Evolutionary conservation across 2,113 vertebrate species (phyloP), one percentile per base, ranked within the genome.

Genomic region (Aplodontia rufa): DNA sequence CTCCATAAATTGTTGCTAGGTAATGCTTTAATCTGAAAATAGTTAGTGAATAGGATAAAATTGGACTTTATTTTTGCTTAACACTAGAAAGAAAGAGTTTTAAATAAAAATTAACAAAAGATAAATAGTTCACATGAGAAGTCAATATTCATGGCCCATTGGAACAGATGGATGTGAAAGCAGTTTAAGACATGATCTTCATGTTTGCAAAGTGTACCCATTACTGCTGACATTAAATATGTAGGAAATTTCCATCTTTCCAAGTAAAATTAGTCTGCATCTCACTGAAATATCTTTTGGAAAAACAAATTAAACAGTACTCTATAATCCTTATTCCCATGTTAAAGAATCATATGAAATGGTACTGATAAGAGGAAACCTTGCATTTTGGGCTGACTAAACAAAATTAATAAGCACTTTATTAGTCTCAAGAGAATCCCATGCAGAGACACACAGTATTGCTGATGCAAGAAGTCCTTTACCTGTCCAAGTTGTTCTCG

Each of bases 341-440:
- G 16, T 91, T 78, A 75, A 80, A 75, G 8, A 91, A 71, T 94
- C 89, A 84, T 75, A 58, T 47, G 58, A 94, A 83, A 49, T 42
- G 2, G 7, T 87, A 24, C 64, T 88, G 82, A 91, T 94, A 88
- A 94, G 86, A 95, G 78, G 84, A 47, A 78, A 74, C 19, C 8
- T 80, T 51, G 64, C 11, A n/a, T 7, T 35, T 28, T 12, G 49
- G 30, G 58, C 89, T 94, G 64, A 87, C 42, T 40, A 90, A 84
- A 74, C 58, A 88, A 75, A 95, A 84, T 90, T 49, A 74, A 11
- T 68, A 62, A 72, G 9, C 40, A 69, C 20, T 68, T 8, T 55
- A 16, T 75, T 72, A 64, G 40, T 58, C 92, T 81, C 42, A 32
- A 45, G 64, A 71, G 64, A 35, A 11, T 55, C 49, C 49, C 37